Base-by-base conservation (phyloP, 53 echinoderm and acorn worm genomes). In the Apostichopus leukothele region DNA sequence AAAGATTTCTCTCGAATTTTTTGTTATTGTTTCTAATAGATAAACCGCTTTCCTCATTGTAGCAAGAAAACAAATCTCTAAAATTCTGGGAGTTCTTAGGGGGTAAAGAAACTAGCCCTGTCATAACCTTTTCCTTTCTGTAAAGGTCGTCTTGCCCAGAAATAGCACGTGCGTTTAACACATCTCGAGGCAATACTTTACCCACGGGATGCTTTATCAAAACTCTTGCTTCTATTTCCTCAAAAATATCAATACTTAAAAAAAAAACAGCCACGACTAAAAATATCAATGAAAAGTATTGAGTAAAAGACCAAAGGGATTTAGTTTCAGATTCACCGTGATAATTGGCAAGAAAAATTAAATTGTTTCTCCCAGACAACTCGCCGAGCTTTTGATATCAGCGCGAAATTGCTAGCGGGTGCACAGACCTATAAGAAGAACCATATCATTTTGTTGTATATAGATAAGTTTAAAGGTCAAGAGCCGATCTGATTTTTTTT, bases 281-380 rank as follows among this genome's bases (percentile, higher is more conserved):
- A 51, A 79, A 53, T 53, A 52, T 53, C 52, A 53, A 53, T 7
- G 50, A 79, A 55, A 81, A 54, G n/a, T 59, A 59, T 71, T 71
- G 14, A 71, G 54, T 57, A 25, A 81, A 52, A 59, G 55, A 22
- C 55, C 60, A 54, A 81, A 54, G 22, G 53, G 81, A 81, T 81
- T 81, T 59, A 59, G 81, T 81, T 81, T 53, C 81, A 81, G 18
- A 54, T 81, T 59, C 59, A 81, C 54, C 81, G 81, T 81, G 81
- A 81, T 81, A 81, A 81, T 81, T 81, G 81, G 81, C 10, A 21
- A 81, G 59, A 81, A 81, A 81, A 57, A 81, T 81, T 81, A 81
- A 81, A 81, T 81, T 81, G 81, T 81, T 81, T 81, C 81, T 81
- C 10, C 81, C 59, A 57, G 81, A 57, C 60, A 81, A 81, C 71